Percentiles rank a stretch among this genome's conserved stretches.
phyloP scores from a whole-genome alignment of 2,113 vertebrate species.

The Laticauda colubrina region DNA sequence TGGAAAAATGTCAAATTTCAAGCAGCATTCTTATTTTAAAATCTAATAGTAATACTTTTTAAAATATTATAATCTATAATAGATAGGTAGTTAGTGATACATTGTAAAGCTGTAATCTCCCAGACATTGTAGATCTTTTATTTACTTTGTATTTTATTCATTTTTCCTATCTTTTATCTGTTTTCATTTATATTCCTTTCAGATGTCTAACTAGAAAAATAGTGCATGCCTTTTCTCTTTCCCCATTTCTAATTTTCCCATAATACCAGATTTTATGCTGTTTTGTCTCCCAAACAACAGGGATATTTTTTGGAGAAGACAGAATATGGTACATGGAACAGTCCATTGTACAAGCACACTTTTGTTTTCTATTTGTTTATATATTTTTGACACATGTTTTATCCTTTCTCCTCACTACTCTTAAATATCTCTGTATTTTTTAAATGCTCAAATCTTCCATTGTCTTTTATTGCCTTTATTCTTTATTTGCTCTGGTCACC shows the following conservation, averaged over 20 bases:
- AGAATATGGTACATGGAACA: neutral
- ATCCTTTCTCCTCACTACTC: neutral
- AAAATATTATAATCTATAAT: neutral
- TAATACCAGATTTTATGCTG: neutral
- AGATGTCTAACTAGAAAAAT: neutral
- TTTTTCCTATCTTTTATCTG: neutral
- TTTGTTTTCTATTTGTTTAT: neutral
- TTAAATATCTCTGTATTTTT: neutral
- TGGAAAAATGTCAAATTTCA: neutral
- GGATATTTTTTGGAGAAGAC: neutral
- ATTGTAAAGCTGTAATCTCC: neutral
- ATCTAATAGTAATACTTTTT: neutral
- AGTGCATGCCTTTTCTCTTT: neutral
- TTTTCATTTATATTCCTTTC: neutral
- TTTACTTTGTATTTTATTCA: neutral
- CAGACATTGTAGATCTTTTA: neutral
- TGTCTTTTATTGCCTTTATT: neutral
- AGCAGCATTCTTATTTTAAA: neutral
- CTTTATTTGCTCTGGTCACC: neutral
- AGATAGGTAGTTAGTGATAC: neutral
- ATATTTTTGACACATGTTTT: neutral
- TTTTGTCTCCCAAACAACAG: neutral
- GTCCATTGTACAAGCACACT: neutral
- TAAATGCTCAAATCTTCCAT: neutral
- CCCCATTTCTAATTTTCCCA: neutral